Conservation (phyloP, 2,113 vertebrate genomes). For the Ginglymostoma cirratum region DNA sequence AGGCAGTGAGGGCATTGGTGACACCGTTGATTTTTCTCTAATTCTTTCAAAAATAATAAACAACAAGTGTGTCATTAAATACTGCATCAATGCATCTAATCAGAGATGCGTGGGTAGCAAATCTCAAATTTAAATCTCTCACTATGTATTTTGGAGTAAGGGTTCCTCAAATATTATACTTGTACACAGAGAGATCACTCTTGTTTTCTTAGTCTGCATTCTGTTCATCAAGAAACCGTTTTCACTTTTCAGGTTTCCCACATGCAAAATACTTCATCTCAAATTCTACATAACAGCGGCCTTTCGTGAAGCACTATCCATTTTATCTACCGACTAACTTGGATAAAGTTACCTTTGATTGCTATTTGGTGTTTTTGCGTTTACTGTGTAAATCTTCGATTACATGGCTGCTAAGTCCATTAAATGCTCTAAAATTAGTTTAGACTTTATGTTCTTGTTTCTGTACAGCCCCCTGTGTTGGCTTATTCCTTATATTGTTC, state of each 20-base stretch:
- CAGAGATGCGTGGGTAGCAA: background rate
- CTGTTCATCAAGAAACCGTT: background rate
- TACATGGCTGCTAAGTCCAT: background rate
- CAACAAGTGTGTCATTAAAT: background rate
- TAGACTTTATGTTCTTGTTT: background rate
- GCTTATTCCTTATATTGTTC: background rate
- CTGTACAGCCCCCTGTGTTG: background rate
- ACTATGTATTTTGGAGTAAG: background rate
- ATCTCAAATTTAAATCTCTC: background rate
- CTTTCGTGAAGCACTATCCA: background rate
- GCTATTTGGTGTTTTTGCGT: background rate
- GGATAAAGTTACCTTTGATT: background rate
- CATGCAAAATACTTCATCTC: background rate
- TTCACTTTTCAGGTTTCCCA: too few species aligned
- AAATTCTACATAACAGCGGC: too few species aligned
- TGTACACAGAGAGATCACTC: too few species aligned
- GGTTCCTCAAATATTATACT: background rate
- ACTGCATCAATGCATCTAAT: background rate
- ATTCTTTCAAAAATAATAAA: background rate
- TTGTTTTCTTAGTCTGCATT: background rate
- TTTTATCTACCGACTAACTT: background rate
- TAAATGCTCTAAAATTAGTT: background rate
- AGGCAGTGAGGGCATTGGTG: background rate
- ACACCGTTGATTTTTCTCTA: background rate
- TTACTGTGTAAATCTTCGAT: background rate